These are phyloP conservation scores for Bombylius discolor DNA, from an alignment of 2,888 invertebrate species.

Conservation along the genomic window DNA sequence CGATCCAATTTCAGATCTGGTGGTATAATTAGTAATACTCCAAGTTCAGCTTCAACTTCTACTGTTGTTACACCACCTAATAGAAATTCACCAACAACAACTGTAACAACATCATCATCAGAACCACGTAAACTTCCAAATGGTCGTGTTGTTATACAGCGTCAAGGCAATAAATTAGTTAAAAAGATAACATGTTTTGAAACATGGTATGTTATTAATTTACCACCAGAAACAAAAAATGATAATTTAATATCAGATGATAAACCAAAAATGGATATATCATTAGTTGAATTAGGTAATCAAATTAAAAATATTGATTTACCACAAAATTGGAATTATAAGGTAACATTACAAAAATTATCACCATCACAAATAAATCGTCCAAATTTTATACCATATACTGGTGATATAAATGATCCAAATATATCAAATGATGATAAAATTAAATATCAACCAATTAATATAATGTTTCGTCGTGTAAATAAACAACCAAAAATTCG, in stretches of 20 bases:
- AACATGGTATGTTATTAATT: conserved; percentile 35
- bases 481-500: conserved; percentile 23
- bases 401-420: conserved; percentile 29
- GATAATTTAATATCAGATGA: background rate
- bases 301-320: conserved; percentile 23
- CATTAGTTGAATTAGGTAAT: conserved; percentile 31
- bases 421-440: conserved; percentile 32
- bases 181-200: conserved; percentile 37
- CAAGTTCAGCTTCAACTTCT: background rate
- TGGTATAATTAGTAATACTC: too few species aligned
- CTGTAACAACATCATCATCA: too few species aligned
- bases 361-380: background rate
- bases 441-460: conserved; percentile 32
- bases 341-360: conserved; percentile 31
- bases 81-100: background rate
- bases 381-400: conserved; percentile 22
- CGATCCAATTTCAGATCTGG: too few species aligned
- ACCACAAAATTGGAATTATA: conserved; percentile 30
- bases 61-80: background rate
- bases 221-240: conserved; percentile 17
- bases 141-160: conserved; percentile 29
- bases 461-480: conserved; percentile 33
- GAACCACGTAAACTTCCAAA: conserved; percentile 19
- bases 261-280: conserved; percentile 22
- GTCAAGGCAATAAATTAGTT: conserved; percentile 31